Evolutionary conservation across 2,888 invertebrate genomes (phyloP).

Genomic region (Leptinotarsa juncta): DNA sequence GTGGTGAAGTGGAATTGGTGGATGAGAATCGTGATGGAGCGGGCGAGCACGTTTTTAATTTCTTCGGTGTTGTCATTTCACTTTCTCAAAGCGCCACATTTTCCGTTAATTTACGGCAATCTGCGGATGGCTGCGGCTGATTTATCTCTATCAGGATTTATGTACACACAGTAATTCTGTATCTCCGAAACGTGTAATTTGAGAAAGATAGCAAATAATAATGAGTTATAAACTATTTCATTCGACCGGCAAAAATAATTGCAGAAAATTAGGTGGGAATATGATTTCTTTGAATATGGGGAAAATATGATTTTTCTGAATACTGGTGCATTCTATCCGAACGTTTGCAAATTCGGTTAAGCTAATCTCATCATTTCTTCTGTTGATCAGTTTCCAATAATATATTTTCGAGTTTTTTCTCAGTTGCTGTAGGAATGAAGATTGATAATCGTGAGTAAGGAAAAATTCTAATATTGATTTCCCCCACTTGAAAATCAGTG

Average conservation of each 20-base stretch:
- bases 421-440: no score
- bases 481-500: no score
- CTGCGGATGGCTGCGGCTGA: constrained; percentile 59
- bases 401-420: no score
- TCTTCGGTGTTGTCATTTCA: constrained; percentile 64
- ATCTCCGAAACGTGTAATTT: constrained; percentile 52
- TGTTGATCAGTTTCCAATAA: no score
- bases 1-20: constrained; percentile 45
- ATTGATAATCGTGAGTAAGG: no score
- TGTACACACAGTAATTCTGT: constrained; percentile 56
- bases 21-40: constrained; percentile 54
- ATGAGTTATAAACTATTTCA: constrained; percentile 45
- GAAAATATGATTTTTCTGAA: constrained; percentile 43
- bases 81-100: constrained; percentile 62
- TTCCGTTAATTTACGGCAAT: constrained; percentile 64
- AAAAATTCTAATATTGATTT: no score
- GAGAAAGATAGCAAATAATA: constrained; percentile 56
- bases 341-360: no score
- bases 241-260: constrained; percentile 36
- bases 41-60: constrained; percentile 65
- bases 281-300: constrained; percentile 47
- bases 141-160: constrained; percentile 66
- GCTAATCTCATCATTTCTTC: no score
- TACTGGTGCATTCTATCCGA: neutral
- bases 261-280: constrained; percentile 24